Evolutionary conservation across 2,113 vertebrate genomes (phyloP).

Genomic region (Bufo bufo): DNA sequence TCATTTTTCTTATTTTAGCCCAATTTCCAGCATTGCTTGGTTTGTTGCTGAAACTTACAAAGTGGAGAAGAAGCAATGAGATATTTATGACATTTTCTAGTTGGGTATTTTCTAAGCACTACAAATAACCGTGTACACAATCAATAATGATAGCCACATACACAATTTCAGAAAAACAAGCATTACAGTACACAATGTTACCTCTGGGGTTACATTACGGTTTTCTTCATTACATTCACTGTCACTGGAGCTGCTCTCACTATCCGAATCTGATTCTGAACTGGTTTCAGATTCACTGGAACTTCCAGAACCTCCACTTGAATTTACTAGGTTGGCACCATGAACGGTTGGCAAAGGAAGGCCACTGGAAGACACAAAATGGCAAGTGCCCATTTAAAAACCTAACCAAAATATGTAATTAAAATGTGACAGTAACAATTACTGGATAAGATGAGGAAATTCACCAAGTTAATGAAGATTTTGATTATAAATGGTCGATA

Average conservation of each 20-base stretch:
- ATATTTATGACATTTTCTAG: not conserved
- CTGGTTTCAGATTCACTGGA: constrained; percentile 96
- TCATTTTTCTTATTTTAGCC: too few species aligned
- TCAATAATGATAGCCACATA: not conserved
- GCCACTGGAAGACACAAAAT: constrained; percentile 66
- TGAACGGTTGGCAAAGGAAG: constrained; percentile 66
- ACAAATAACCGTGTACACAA: not conserved
- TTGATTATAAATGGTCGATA: not conserved
- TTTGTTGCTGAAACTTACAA: not conserved
- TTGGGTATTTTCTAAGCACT: not conserved
- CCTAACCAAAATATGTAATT: not conserved
- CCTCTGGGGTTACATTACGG: constrained; percentile 87
- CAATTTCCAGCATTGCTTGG: too few species aligned
- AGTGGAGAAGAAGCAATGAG: not conserved
- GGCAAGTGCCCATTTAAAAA: not conserved
- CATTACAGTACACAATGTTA: constrained; percentile 62
- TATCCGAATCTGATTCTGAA: constrained; percentile 91
- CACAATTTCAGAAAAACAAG: not conserved
- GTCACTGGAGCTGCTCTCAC: constrained; percentile 92
- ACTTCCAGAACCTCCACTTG: constrained; percentile 83
- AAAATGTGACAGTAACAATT: not conserved
- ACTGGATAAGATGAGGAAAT: not conserved
- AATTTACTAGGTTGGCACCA: constrained; percentile 63
- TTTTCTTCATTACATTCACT: constrained; percentile 88
- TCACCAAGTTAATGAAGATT: not conserved